Conservation (phyloP, 37 sponge, comb jelly and placozoan species). For the Bolinopsis microptera region DNA sequence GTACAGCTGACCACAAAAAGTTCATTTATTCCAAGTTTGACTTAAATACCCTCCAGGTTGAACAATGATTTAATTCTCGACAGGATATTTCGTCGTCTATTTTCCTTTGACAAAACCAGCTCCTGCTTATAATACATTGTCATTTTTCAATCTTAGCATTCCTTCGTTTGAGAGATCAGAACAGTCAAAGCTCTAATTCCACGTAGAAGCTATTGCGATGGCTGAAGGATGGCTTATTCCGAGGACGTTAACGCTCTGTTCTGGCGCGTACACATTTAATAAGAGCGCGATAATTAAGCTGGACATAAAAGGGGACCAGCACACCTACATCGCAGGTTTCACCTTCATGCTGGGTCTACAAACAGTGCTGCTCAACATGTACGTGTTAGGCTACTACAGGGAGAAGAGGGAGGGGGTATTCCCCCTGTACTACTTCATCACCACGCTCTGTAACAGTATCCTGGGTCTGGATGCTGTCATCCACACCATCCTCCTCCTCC, state of each 20-base stretch:
- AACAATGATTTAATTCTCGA: background rate
- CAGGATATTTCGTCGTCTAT: background rate
- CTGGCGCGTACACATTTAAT: background rate
- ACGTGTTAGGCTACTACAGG: background rate
- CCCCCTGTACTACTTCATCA: slow-evolving; percentile 8
- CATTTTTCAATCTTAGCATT: background rate
- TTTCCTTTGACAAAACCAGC: no score
- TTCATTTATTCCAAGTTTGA: background rate
- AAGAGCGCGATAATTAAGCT: background rate
- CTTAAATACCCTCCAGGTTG: background rate
- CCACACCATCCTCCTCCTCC: slow-evolving; percentile 7
- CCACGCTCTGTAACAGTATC: background rate
- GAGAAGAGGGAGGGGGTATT: background rate
- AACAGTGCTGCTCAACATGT: background rate
- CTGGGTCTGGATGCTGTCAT: background rate
- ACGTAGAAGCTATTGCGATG: no score
- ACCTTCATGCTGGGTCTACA: slow-evolving; percentile 1
- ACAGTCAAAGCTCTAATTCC: no score
- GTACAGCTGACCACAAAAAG: background rate
- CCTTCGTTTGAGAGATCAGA: no score
- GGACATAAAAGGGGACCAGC: background rate
- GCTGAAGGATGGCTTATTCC: no score
- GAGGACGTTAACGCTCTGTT: background rate
- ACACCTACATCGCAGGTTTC: background rate
- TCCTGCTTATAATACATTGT: background rate